Evolutionary conservation across 2,888 invertebrate genomes (phyloP), one percentile per base, ranked within the genome.

Genomic region (Drosophila basisetae): DNA sequence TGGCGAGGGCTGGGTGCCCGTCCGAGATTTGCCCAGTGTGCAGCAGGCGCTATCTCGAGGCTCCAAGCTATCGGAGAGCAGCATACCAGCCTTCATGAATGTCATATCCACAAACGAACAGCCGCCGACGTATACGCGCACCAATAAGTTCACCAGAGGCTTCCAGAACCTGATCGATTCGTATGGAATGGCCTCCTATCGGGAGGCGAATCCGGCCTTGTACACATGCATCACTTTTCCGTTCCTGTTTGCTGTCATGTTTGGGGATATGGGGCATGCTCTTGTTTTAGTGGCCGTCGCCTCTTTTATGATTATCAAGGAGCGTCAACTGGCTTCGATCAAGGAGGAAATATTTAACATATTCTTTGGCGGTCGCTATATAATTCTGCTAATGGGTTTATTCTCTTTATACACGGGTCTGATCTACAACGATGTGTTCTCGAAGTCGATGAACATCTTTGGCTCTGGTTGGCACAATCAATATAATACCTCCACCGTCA

Each of bases 341-440:
- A 95, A 94, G 89, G 96, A 95, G 92, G 97, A 98, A 96, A 99
- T 99, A 79, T 99, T 98, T 96, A 97, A 96, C 92, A 99, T 98
- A 83, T 99, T 99, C 95, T 99, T 99, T 94, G 97, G 97, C 77
- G 99, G 99, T 2, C 97, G 99, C 59, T 99, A 99, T 94, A 98
- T 99, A 76, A 97, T 99, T 63, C 94, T 99, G 10, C 94, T 99
- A 53, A 99, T 99, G 99, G 99, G 99, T 0, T 73, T 97, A 16
- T 99, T 99, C 94, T 99, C 99, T 0, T 96, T 99, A 94, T 99
- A 99, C 94, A 99, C 99, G 4, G 99, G 99, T 0, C 92, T 99
- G n/a, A 96, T 99, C 76, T 99, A 99, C 94, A 99, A 99, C 94
- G 99, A 99, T 93, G 94, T 97, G 47, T 99, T 99, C 94, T 98